Evolutionary conservation across 2,888 invertebrate species (phyloP), one percentile per base, ranked within the genome.

Genomic region (Isoperla grammatica): DNA sequence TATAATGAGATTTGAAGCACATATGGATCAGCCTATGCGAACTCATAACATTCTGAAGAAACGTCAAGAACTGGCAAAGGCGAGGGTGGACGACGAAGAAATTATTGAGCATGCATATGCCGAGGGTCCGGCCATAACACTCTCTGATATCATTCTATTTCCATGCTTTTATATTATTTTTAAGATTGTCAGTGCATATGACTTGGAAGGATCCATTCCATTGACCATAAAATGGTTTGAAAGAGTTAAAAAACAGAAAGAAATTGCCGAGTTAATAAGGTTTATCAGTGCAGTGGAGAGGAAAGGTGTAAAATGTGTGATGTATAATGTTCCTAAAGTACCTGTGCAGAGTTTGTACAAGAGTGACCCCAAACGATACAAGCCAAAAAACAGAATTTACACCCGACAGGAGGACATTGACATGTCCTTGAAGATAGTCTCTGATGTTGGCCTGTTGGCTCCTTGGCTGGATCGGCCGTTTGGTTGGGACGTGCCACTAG

Each of bases 21-120:
- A 95, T 71, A 80, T 96, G 74, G 81, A 80, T 13, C 87, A 90
- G 68, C 94, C 95, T 0, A 85, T 92, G 0, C 81, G 85, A 69
- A 81, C 93, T 64, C 94, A 95, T 70, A 95, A 95, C 75, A 81
- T 91, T 29, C 86, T 87, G 65, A 91, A 91, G 76, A 72, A 84
- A 60, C 85, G 85, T 1, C 78, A 86, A 64, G 78, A 84, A 66
- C 57, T 64, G 55, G n/a, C 23, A 46, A 46, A 58, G 48, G 3
- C 67, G 67, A 42, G 66, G 70, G 6, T 67, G 74, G 68, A 66
- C 46, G 60, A 9, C 71, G 75, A 66, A 65, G 49, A 29, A 68
- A 53, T 61, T 70, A 69, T 85, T 5, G 78, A 78, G 39, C 94
- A 95, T 71, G 76, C 80, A 54, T 95, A 84, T 77, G 87, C 90